Base-by-base conservation (phyloP, 2,113 vertebrate species). In the Colius striatus region DNA sequence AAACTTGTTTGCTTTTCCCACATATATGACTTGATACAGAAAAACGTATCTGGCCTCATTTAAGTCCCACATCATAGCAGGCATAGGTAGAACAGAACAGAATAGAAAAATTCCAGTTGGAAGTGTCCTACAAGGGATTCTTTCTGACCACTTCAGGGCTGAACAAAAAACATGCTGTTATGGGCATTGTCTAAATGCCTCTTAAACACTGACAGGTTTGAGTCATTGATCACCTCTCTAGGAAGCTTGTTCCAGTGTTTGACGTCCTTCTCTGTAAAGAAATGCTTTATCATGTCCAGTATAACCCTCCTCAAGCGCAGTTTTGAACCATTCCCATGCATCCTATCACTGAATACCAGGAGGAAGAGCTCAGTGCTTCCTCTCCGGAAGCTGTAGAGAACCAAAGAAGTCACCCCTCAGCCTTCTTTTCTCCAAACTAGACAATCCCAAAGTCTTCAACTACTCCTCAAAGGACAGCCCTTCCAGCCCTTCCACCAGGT, bases 401-500 rank as follows among this genome's bases (percentile, higher is more conserved):
- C 38, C 9, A 41, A 41, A 41, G 38, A 41, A 12, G 38, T 41
- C 38, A 41, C 38, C 38, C 12, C 38, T 41, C 38, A 41, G 38
- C 38, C 38, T 4, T 48, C n/a, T 50, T 14, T 14, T 32, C 74
- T 77, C 57, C 34, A 32, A 77, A 62, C 34, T 25, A 30, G 20
- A 38, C n/a, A 50, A 60, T 6, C 10, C 13, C 32, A 29, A 50
- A 38, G 26, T 38, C 16, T 20, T 15, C 21, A 77, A 27, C 57
- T 0, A 0, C n/a, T 38, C 26, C n/a, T 25, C 45, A 50, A 1
- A 48, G 27, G 7, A 62, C 12, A 16, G 30, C 7, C 25, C n/a
- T 62, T 77, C 60, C 29, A 63, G 36, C 29, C 60, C 75, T 27
- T 16, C 21, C 48, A 43, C 60, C 60, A 54, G 48, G 8, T 43